Evolutionary conservation across 2,888 invertebrate species (phyloP).

Genomic region (Mycalesis mineus): DNA sequence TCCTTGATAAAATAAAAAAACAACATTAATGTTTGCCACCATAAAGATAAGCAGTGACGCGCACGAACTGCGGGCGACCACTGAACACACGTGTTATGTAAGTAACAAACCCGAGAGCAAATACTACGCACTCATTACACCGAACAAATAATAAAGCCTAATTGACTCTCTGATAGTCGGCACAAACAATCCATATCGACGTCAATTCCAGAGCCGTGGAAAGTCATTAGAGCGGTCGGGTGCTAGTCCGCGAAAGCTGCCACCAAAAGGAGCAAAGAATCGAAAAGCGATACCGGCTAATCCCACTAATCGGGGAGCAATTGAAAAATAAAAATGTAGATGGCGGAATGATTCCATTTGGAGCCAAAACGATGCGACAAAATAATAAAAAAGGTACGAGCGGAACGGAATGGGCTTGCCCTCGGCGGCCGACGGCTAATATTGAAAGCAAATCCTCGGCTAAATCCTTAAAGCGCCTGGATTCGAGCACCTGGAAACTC

Average conservation of each 20-base stretch:
- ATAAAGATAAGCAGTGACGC: conserved; percentile 71
- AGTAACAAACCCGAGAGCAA: conserved; percentile 51
- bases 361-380: conserved; percentile 78
- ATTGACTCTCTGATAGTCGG: conserved; percentile 55
- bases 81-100: conserved; percentile 54
- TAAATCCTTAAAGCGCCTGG: conserved; percentile 78
- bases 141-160: conserved; percentile 55
- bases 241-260: conserved; percentile 64
- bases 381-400: conserved; percentile 75
- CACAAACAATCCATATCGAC: conserved; percentile 42
- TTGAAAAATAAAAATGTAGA: conserved; percentile 80
- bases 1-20: conserved; percentile 67
- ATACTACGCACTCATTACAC: conserved; percentile 60
- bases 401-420: conserved; percentile 64
- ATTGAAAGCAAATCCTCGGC: conserved; percentile 79
- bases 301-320: conserved; percentile 78
- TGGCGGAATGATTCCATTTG: conserved; percentile 77
- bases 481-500: conserved; percentile 75
- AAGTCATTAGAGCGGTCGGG: conserved; percentile 48
- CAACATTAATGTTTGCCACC: conserved; percentile 59
- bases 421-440: conserved; percentile 72
- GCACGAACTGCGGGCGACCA: conserved; percentile 51
- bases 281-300: conserved; percentile 75
- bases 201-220: conserved; percentile 35
- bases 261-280: conserved; percentile 73